phyloP scores from a whole-genome alignment of 2,797 vertebrate genomes.

The Argentina silus region DNA sequence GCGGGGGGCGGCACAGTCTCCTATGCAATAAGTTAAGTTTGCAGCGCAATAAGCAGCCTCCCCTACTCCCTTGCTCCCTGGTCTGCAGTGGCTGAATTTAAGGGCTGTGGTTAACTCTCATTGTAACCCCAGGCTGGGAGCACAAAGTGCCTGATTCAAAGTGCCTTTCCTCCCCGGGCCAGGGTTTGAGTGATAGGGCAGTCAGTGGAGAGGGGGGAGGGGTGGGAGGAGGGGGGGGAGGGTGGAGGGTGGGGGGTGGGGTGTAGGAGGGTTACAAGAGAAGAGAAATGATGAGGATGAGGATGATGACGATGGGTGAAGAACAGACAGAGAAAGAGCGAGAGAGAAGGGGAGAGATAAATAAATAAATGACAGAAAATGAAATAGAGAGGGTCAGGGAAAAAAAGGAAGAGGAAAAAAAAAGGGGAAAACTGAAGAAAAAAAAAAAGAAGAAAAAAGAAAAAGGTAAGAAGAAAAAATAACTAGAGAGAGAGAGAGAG shows the following conservation, averaged over 20 bases:
- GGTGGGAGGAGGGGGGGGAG: not conserved
- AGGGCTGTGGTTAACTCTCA: slow-evolving; percentile 56
- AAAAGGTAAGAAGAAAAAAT: not conserved
- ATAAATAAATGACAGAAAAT: not conserved
- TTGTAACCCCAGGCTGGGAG: slow-evolving; percentile 52
- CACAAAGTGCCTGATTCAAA: slow-evolving; percentile 38
- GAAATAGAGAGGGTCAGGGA: too few relatives aligned
- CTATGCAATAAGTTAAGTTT: slow-evolving; percentile 60
- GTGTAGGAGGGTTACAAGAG: not conserved
- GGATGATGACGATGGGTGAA: not conserved
- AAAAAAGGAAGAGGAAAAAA: not conserved
- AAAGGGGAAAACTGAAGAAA: slow-evolving; percentile 2
- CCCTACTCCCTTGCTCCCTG: slow-evolving; percentile 46
- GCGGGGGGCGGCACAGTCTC: slow-evolving; percentile 42
- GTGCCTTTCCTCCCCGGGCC: slow-evolving; percentile 21
- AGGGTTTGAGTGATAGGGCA: slow-evolving; percentile 38
- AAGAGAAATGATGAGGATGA: not conserved
- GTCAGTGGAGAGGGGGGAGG: slow-evolving; percentile 11
- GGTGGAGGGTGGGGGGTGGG: not conserved
- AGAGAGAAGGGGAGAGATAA: slow-evolving; percentile 6
- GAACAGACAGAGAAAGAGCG: slow-evolving; percentile 6
- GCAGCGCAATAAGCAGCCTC: slow-evolving; percentile 55
- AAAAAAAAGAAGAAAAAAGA: slow-evolving; percentile 22
- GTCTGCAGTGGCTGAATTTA: slow-evolving; percentile 62
- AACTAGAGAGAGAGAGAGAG: not conserved